Conservation (phyloP, 2,888 invertebrate genomes). For the Hecatera dysodea region DNA sequence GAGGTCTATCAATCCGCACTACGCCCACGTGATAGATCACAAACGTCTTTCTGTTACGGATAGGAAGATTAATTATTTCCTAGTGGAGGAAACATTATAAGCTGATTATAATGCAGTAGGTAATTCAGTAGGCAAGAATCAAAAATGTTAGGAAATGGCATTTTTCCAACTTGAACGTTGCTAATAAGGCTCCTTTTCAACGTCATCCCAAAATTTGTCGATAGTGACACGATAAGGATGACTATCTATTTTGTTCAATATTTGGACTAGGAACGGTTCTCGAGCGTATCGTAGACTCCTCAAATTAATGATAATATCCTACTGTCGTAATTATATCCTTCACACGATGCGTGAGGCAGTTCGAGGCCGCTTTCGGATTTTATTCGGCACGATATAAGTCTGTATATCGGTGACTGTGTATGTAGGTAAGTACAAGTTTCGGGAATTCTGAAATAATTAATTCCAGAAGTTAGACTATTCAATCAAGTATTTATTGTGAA, state of each 20-base stretch:
- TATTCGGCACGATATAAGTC: conserved; percentile 19
- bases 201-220: neutral
- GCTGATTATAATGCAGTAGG: no score
- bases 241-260: conserved; percentile 33
- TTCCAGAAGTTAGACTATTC: neutral
- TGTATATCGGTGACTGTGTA: no score
- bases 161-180: no score
- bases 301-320: conserved; percentile 50
- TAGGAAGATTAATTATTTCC: no score
- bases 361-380: conserved; percentile 11
- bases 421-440: neutral
- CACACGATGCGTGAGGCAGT: conserved; percentile 22
- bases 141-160: no score
- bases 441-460: neutral
- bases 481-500: no score
- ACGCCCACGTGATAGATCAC: no score
- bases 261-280: neutral
- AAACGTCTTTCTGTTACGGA: no score
- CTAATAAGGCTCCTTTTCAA: neutral
- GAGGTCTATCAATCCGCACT: no score
- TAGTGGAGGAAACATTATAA: no score
- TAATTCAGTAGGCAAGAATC: no score
- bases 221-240: neutral
- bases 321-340: conserved; percentile 38
- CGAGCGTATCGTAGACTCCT: conserved; percentile 33